Evolutionary conservation across 2,113 vertebrate species (phyloP).

Genomic region (Psilopogon haemacephalus): DNA sequence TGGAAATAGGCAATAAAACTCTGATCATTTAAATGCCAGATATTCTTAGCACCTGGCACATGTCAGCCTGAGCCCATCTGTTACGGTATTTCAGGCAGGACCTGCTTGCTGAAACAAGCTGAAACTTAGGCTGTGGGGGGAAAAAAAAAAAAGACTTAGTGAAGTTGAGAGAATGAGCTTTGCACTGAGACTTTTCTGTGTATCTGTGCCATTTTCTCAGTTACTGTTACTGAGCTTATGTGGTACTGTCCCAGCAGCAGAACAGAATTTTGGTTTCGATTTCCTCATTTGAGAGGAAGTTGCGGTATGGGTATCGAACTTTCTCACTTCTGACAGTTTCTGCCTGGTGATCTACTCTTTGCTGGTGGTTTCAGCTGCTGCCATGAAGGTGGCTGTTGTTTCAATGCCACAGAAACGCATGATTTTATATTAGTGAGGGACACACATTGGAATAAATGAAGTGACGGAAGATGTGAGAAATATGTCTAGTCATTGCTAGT

Average conservation of each 20-base stretch:
- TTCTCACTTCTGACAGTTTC: background rate
- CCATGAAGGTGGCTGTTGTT: background rate
- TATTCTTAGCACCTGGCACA: background rate
- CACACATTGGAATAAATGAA: background rate
- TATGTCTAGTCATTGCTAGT: background rate
- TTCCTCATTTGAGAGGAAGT: conserved; percentile 19
- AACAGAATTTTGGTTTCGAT: background rate
- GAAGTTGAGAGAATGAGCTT: background rate
- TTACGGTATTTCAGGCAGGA: background rate
- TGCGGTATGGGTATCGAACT: background rate
- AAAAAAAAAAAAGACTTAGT: background rate
- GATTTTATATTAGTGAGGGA: background rate
- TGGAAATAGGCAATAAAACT: background rate
- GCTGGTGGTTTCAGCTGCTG: background rate
- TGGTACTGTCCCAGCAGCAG: background rate
- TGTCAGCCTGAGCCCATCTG: conserved; percentile 9
- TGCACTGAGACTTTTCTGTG: background rate
- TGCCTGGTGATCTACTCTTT: background rate
- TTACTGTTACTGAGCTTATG: background rate
- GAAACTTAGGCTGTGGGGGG: background rate
- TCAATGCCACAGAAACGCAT: background rate
- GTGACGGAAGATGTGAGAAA: background rate
- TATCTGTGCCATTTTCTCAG: background rate
- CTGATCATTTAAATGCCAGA: conserved; percentile 2
- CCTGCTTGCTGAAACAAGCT: background rate